Conservation (phyloP, 1,140 invertebrate species). For the Argopecten irradians region DNA sequence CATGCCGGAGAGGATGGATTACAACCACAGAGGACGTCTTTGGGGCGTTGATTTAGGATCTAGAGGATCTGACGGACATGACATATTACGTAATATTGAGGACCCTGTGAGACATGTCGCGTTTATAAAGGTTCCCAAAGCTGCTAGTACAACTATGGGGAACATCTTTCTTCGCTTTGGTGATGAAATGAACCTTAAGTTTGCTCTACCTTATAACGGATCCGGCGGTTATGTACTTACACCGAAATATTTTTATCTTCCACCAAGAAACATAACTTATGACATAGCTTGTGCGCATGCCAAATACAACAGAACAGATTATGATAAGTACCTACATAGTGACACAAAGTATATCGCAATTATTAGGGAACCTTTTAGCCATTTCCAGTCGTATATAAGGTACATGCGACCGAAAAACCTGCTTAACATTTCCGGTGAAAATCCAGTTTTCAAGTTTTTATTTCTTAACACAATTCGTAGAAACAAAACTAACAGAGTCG, state of each 20-base stretch:
- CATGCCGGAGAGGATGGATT: too few species aligned
- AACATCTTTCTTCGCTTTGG: constrained; percentile 78
- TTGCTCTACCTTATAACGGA: constrained; percentile 73
- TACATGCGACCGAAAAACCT: constrained; percentile 52
- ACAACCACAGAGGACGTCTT: too few species aligned
- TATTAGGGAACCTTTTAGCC: constrained; percentile 55
- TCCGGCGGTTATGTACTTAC: constrained; percentile 39
- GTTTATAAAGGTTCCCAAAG: constrained; percentile 76
- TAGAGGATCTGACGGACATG: too few species aligned
- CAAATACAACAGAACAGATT: constrained; percentile 45
- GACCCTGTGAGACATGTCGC: constrained; percentile 46
- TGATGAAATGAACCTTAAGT: constrained; percentile 77
- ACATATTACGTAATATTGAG: too few species aligned
- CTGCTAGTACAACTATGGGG: constrained; percentile 78
- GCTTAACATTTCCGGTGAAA: neutral
- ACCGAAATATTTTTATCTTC: constrained; percentile 32
- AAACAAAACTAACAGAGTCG: constrained; percentile 21
- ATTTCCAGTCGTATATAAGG: constrained; percentile 53
- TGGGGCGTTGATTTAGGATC: too few species aligned
- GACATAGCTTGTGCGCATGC: constrained; percentile 63
- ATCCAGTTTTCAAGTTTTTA: constrained; percentile 39
- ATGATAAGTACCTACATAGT: constrained; percentile 47
- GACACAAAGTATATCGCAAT: constrained; percentile 57
- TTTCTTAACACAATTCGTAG: constrained; percentile 43
- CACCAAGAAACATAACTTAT: constrained; percentile 43